A percentile compares a stretch with the other conserved stretches of the same genome.
phyloP scores from a whole-genome alignment of 1,140 invertebrate genomes.

The Chionoecetes opilio region DNA sequence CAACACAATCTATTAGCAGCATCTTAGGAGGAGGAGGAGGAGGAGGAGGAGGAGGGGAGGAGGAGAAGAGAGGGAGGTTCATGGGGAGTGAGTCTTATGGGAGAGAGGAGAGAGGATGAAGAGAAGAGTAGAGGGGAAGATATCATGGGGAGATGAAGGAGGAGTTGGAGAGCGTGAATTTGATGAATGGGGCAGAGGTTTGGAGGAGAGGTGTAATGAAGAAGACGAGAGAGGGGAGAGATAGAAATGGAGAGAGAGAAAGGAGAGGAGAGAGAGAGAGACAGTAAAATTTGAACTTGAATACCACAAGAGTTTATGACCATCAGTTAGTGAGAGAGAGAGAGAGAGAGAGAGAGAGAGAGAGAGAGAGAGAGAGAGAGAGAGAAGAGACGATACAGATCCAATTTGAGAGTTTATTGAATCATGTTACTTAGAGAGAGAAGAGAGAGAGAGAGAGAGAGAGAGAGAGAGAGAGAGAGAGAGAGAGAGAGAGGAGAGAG shows the following conservation, averaged over 20 bases:
- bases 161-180: too few relatives aligned
- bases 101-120: background rate
- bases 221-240: too few relatives aligned
- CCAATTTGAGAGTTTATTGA: background rate
- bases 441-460: background rate
- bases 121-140: background rate
- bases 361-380: background rate
- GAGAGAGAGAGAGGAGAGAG: background rate
- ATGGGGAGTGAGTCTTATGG: background rate
- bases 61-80: background rate
- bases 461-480: background rate
- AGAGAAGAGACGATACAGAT: background rate
- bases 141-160: background rate
- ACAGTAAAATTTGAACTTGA: too few relatives aligned
- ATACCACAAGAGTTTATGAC: too few relatives aligned
- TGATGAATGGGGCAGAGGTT: too few relatives aligned
- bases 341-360: background rate
- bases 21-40: constrained; percentile 5
- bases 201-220: too few relatives aligned
- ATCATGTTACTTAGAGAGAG: background rate
- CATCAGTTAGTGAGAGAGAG: background rate
- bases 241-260: too few relatives aligned
- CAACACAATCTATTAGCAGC: constrained; percentile 8
- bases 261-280: too few relatives aligned
- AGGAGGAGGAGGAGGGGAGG: background rate